Base-by-base conservation (phyloP, 1,140 invertebrate species). In the Lepidostoma basale region DNA sequence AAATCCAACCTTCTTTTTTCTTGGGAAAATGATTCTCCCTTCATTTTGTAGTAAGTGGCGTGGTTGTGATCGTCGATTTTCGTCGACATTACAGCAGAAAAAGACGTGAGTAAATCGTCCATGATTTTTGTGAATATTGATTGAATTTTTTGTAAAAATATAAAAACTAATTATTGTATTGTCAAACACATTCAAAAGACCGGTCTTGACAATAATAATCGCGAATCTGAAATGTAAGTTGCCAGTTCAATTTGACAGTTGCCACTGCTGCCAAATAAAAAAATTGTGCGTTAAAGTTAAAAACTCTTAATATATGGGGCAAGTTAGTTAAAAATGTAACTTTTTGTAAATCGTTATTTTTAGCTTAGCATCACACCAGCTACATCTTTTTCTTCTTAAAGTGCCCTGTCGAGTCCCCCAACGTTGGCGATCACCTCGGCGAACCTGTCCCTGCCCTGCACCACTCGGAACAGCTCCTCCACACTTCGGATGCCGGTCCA, bases 81-180 rank as follows among this genome's bases (percentile, higher is more conserved):
- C 16, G 65, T 47, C 8, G 40, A 26, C 28, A 59, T 20, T 6
- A 42, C 28, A 45, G 23, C 12, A 9, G 56, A 23, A 59, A 67
- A 67, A 10, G 58, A 30, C 8, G 16, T 33, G 25, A 67, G 44
- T 33, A 67, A 42, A 22, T 67, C 65, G 20, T 67, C 65, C 65
- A 67, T 67, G 52, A 56, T 56, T 22, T 33, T 4, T 20, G 14
- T 39, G 20, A 18, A 33, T 36, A 36, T 20, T 14, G 12, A 56
- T 12, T 10, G 20, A n/a, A 36, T 20, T 20, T 33, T 9, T 14
- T 12, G 1, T 3, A 9, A 22, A n/a, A 36, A 36, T n/a, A 1
- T 18, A 36, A 0, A 8, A 20, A 30, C 16, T 16, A 12, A 18
- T 12, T 56, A 56, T 56, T 36, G 18, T 2, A 16, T 10, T 12